These are phyloP conservation scores for Synanceia verrucosa DNA, from an alignment of 2,797 vertebrate genomes.

Conservation along the genomic window DNA sequence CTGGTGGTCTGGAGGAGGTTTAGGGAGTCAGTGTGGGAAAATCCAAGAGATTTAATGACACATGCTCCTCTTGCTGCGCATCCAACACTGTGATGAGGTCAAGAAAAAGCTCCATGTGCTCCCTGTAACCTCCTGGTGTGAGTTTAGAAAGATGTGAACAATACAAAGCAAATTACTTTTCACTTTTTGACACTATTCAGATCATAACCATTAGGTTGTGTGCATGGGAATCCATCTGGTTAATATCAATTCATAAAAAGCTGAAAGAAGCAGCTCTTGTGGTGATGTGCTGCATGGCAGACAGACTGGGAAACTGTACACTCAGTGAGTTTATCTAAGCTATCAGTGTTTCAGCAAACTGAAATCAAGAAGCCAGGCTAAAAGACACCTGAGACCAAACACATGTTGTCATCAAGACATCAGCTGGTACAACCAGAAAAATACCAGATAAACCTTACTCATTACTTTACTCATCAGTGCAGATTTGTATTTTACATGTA, in stretches of 20 bases:
- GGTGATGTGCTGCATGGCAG: too few relatives aligned
- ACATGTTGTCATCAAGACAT: not conserved
- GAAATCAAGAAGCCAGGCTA: not conserved
- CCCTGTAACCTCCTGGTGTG: not conserved
- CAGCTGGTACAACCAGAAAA: not conserved
- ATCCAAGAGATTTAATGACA: slow-evolving; percentile 11
- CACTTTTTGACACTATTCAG: not conserved
- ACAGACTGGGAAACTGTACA: not conserved
- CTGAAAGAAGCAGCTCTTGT: too few relatives aligned
- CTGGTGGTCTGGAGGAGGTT: slow-evolving; percentile 23
- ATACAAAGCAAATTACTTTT: not conserved
- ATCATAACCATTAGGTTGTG: not conserved
- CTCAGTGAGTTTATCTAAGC: not conserved
- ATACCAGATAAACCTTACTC: not conserved
- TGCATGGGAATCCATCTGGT: not conserved
- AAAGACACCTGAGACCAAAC: not conserved
- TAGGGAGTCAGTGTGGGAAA: slow-evolving; percentile 11
- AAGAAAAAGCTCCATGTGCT: not conserved
- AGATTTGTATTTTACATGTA: not conserved
- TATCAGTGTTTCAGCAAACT: not conserved
- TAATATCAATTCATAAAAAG: too few relatives aligned
- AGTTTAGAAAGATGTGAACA: not conserved
- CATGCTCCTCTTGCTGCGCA: not conserved
- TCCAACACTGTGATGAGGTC: not conserved
- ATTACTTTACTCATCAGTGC: too few relatives aligned